Percentiles rank a stretch among this genome's conserved stretches.
Evolutionary conservation across 2,888 invertebrate species (phyloP).

Genomic region (Strigamia maritima): DNA sequence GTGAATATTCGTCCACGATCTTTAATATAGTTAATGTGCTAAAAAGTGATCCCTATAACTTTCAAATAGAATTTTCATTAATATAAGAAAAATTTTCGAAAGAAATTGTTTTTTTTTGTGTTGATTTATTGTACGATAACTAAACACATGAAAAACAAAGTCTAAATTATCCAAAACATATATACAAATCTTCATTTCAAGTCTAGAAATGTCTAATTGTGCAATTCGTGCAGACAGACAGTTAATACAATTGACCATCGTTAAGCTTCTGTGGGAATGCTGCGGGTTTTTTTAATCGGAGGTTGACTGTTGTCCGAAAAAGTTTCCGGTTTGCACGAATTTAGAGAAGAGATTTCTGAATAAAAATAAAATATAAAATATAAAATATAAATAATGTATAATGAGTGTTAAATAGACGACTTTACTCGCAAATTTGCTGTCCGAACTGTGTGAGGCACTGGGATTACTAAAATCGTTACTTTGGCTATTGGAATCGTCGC

Average conservation of each 20-base stretch:
- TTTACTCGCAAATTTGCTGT: slow-evolving; percentile 28
- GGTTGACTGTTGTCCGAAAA: neutral
- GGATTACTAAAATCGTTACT: slow-evolving; percentile 35
- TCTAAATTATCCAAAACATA: too few species aligned
- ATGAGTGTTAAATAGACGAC: neutral
- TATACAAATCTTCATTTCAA: too few species aligned
- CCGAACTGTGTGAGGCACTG: neutral
- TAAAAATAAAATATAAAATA: neutral
- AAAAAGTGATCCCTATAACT: too few species aligned
- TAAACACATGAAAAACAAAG: too few species aligned
- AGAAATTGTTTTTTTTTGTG: too few species aligned
- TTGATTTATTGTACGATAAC: too few species aligned
- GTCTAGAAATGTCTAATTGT: neutral
- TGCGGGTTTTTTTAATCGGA: neutral
- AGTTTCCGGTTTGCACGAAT: neutral
- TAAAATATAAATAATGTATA: neutral
- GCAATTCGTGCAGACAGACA: neutral
- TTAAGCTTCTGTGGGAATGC: neutral
- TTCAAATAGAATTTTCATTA: too few species aligned
- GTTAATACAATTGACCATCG: neutral
- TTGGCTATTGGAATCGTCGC: slow-evolving; percentile 73
- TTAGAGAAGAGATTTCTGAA: neutral
- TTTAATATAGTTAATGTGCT: too few species aligned
- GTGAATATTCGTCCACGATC: too few species aligned
- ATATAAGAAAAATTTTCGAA: too few species aligned